A percentile compares a stretch with the other conserved stretches of the same genome.
phyloP scores from a whole-genome alignment of 2,113 vertebrate species.

The Psephotus haematonotus region DNA sequence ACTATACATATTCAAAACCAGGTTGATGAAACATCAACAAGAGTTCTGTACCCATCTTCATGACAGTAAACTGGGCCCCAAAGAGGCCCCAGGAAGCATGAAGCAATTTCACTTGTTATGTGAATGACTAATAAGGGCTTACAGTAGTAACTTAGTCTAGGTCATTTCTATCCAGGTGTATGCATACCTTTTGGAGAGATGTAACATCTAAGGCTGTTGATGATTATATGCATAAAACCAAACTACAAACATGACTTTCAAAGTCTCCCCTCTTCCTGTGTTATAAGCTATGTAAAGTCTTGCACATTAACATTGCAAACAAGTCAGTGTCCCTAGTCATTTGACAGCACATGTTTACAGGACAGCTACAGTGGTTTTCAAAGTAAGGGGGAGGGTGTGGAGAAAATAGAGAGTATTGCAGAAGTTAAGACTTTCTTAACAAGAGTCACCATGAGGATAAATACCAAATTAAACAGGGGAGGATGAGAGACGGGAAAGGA shows the following conservation, averaged over 20 bases:
- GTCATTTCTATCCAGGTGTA: background rate
- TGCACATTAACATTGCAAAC: background rate
- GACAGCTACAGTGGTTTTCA: background rate
- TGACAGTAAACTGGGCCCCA: background rate
- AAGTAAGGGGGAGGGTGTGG: accelerated
- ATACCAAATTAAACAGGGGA: background rate
- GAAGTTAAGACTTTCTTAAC: background rate
- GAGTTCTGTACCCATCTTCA: background rate
- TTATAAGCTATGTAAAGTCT: background rate
- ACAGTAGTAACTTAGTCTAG: background rate
- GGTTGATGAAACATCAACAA: background rate
- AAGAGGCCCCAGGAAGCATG: background rate
- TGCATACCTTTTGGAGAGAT: background rate
- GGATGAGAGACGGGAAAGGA: background rate
- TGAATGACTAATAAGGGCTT: background rate
- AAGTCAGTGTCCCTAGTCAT: background rate
- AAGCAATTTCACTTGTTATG: background rate
- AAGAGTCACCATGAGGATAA: background rate
- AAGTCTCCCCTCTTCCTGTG: background rate
- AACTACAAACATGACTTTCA: background rate
- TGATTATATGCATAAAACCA: background rate
- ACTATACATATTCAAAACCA: background rate
- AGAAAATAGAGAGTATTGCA: background rate
- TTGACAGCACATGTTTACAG: background rate
- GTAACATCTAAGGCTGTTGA: background rate